A percentile compares a stretch with the other conserved stretches of the same genome.
Conservation (phyloP, 2,888 invertebrate genomes). For the Cheilosia variabilis region DNA sequence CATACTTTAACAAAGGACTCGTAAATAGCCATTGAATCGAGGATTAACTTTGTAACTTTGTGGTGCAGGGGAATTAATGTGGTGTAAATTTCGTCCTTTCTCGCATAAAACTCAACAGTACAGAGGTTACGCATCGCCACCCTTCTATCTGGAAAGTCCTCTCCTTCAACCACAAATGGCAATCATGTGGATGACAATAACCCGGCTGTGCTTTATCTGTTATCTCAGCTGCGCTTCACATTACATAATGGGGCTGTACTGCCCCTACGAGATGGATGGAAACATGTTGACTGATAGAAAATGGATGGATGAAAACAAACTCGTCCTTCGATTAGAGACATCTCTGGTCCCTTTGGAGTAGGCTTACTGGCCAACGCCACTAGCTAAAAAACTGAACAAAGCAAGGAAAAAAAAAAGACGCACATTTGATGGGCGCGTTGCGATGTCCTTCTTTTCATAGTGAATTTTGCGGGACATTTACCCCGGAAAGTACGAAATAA, state of each 20-base stretch:
- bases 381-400: too few relatives aligned
- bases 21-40: conserved; percentile 76
- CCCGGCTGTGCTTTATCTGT: conserved; percentile 34
- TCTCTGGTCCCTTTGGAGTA: too few relatives aligned
- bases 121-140: conserved; percentile 50
- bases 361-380: too few relatives aligned
- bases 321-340: background rate
- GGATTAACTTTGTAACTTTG: conserved; percentile 77
- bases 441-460: conserved; percentile 29
- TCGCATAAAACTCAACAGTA: conserved; percentile 49
- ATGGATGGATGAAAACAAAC: background rate
- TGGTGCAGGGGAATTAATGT: conserved; percentile 76
- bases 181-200: conserved; percentile 38
- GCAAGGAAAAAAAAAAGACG: background rate
- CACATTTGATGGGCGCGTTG: too few relatives aligned
- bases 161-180: conserved; percentile 42
- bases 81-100: conserved; percentile 76
- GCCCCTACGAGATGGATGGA: background rate
- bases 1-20: conserved; percentile 75
- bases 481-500: conserved; percentile 70
- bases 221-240: background rate
- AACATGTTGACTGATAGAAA: conserved; percentile 31
- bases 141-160: conserved; percentile 43
- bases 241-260: background rate
- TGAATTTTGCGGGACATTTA: conserved; percentile 72